phyloP scores from a whole-genome alignment of 2,888 invertebrate species.

The Leucania comma region DNA sequence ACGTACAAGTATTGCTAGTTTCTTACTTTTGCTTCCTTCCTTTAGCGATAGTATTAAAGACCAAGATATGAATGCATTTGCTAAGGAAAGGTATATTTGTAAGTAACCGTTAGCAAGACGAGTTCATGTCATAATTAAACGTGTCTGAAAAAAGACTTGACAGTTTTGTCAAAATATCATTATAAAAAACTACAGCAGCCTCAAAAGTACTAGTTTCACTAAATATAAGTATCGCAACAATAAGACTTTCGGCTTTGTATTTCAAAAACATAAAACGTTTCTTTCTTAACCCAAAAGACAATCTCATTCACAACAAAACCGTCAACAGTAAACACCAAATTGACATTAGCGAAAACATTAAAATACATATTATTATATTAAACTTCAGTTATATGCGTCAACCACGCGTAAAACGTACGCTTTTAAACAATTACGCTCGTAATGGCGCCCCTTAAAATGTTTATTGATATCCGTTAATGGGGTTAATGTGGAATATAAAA shows the following conservation, averaged over 20 bases:
- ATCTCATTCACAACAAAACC: slow-evolving; percentile 1
- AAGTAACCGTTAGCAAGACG: neutral
- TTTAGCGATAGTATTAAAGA: neutral
- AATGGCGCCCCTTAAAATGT: slow-evolving; percentile 54
- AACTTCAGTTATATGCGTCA: slow-evolving; percentile 33
- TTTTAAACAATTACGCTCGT: slow-evolving; percentile 79
- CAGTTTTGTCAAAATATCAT: too few relatives aligned
- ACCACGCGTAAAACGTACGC: slow-evolving; percentile 64
- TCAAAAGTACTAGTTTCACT: neutral
- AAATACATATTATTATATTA: slow-evolving; percentile 46
- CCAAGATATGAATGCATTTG: neutral
- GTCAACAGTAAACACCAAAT: slow-evolving; percentile 27
- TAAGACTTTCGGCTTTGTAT: neutral
- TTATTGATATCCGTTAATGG: slow-evolving; percentile 63
- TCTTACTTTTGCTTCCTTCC: neutral
- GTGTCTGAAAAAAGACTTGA: too few relatives aligned
- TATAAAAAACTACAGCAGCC: neutral
- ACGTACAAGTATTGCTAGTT: neutral
- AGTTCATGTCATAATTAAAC: neutral
- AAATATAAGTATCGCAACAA: neutral
- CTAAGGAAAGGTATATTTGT: neutral
- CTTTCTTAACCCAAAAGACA: neutral
- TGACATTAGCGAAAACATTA: slow-evolving; percentile 43
- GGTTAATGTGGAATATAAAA: slow-evolving; percentile 47
- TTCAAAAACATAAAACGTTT: neutral